These are phyloP conservation scores for Sesia apiformis DNA, from an alignment of 2,888 invertebrate species.

Conservation along the genomic window DNA sequence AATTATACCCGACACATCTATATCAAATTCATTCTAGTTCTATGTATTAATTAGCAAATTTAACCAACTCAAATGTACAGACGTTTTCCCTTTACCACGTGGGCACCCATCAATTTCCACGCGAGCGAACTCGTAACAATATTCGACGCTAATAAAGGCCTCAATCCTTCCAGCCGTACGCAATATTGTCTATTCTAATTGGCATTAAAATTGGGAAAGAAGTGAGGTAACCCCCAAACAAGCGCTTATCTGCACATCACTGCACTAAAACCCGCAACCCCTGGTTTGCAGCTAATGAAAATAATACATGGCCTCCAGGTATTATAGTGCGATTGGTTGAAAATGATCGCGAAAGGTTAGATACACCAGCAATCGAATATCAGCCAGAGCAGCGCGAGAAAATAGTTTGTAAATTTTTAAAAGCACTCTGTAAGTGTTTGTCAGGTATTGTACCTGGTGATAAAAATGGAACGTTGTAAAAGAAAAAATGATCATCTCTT, in stretches of 20 bases:
- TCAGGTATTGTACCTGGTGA: too few species aligned
- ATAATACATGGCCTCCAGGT: slow-evolving; percentile 57
- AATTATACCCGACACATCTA: too few species aligned
- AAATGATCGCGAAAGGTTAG: neutral
- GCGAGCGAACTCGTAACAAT: slow-evolving; percentile 55
- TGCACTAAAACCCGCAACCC: slow-evolving; percentile 29
- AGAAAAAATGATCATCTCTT: too few species aligned
- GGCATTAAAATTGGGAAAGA: slow-evolving; percentile 64
- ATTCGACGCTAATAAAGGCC: slow-evolving; percentile 66
- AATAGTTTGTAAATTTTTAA: too few species aligned
- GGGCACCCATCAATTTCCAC: slow-evolving; percentile 32
- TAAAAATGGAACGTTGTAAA: too few species aligned
- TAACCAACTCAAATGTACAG: too few species aligned
- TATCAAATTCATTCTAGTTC: too few species aligned
- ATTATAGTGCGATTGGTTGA: slow-evolving; percentile 20
- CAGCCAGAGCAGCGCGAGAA: too few species aligned
- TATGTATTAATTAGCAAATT: too few species aligned
- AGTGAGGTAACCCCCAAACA: slow-evolving; percentile 62
- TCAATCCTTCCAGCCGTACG: slow-evolving; percentile 54
- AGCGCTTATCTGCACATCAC: slow-evolving; percentile 63
- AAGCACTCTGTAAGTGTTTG: too few species aligned
- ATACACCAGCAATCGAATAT: neutral
- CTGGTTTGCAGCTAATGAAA: slow-evolving; percentile 44
- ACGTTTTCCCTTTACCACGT: neutral
- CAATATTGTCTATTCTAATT: slow-evolving; percentile 69